These are phyloP conservation scores for Dysidea cf. avara DNA, from an alignment of 37 sponge, comb jelly and placozoan species.

Conservation along the genomic window DNA sequence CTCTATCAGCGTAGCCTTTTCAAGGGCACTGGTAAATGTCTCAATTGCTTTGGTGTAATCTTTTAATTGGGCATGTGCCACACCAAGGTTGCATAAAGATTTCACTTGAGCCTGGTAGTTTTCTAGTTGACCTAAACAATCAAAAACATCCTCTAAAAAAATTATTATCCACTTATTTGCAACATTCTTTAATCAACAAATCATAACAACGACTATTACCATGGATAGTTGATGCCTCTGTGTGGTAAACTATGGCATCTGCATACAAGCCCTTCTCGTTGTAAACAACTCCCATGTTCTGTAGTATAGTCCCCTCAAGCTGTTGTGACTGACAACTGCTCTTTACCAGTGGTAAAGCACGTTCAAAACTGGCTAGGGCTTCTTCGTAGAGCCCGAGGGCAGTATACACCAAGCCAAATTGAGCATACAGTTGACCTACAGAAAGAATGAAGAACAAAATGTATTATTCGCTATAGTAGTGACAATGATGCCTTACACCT, in stretches of 20 bases:
- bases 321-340: neutral
- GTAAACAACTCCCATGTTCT: slow-evolving; percentile 83
- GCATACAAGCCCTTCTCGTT: slow-evolving; percentile 57
- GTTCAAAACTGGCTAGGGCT: slow-evolving; percentile 62
- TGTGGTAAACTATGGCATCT: slow-evolving; percentile 63
- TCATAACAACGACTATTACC: slow-evolving; percentile 16
- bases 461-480: no score
- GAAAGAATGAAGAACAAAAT: neutral
- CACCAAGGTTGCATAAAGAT: slow-evolving; percentile 72
- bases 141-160: neutral
- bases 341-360: slow-evolving; percentile 57
- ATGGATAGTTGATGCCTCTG: slow-evolving; percentile 57
- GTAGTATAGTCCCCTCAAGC: slow-evolving; percentile 65
- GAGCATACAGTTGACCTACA: slow-evolving; percentile 56
- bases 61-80: slow-evolving; percentile 56
- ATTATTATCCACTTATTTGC: neutral
- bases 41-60: slow-evolving; percentile 27
- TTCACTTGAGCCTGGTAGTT: slow-evolving; percentile 52
- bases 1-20: slow-evolving; percentile 7
- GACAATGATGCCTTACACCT: neutral
- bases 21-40: slow-evolving; percentile 43
- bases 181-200: neutral
- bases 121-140: slow-evolving; percentile 23
- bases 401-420: slow-evolving; percentile 59
- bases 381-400: slow-evolving; percentile 34